These are phyloP conservation scores for Neodontobutis hainanensis DNA, from an alignment of 2,113 vertebrate genomes.

Conservation along the genomic window DNA sequence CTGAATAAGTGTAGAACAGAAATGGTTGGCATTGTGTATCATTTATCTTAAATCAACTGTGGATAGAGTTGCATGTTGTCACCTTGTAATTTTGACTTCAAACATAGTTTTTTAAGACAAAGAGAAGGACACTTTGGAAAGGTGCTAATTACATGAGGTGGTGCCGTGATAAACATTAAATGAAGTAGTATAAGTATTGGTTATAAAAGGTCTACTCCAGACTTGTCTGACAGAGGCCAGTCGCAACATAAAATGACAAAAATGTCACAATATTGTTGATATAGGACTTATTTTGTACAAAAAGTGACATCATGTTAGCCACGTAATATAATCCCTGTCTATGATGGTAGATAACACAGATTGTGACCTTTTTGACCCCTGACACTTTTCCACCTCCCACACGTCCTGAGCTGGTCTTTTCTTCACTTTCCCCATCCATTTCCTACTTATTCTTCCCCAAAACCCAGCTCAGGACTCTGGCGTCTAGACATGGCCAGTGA, in stretches of 20 bases:
- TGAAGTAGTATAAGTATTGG: no score
- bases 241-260: no score
- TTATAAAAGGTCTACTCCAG: no score
- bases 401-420: slow-evolving; percentile 29
- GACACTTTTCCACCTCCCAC: slow-evolving; percentile 30
- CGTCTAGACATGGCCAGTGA: slow-evolving; percentile 66
- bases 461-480: slow-evolving; percentile 42
- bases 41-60: not conserved
- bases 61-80: not conserved
- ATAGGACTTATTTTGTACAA: no score
- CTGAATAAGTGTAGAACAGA: no score
- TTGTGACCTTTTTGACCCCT: slow-evolving; percentile 40
- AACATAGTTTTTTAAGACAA: not conserved
- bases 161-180: no score
- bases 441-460: slow-evolving; percentile 14
- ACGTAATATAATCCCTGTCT: slow-evolving; percentile 4
- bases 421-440: slow-evolving; percentile 13
- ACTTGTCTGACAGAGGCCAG: no score
- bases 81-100: slow-evolving; percentile 1
- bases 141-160: not conserved
- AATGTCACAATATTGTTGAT: no score
- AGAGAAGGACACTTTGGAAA: not conserved
- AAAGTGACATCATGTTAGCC: not conserved
- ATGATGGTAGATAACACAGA: slow-evolving; percentile 26
- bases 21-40: not conserved